Evolutionary conservation across 2,797 vertebrate species (phyloP).

Genomic region (Cheirogaleus major): DNA sequence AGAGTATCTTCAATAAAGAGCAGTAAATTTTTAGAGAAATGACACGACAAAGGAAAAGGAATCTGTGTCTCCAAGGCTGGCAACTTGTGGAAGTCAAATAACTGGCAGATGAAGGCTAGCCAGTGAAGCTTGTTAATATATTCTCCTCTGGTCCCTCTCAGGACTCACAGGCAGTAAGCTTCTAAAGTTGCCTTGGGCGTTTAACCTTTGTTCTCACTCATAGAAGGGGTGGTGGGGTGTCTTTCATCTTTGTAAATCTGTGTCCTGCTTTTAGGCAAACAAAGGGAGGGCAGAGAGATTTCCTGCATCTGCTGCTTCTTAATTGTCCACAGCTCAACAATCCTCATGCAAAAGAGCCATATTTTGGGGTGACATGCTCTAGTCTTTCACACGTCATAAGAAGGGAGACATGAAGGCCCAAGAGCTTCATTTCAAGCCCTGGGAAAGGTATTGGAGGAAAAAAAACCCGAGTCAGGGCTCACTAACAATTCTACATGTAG

Average conservation of each 20-base stretch:
- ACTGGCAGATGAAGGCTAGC: neutral
- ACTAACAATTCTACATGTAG: fast-evolving
- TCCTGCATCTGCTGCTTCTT: neutral
- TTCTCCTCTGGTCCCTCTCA: neutral
- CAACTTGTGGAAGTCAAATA: neutral
- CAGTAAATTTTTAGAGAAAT: neutral
- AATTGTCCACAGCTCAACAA: neutral
- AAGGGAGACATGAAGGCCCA: fast-evolving
- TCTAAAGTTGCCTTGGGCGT: neutral
- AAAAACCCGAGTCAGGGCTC: neutral
- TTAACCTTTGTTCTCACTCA: neutral
- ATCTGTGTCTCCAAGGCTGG: neutral
- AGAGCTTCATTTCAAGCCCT: neutral
- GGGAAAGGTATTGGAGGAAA: neutral
- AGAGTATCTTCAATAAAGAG: neutral
- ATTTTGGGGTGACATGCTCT: neutral
- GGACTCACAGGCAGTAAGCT: neutral
- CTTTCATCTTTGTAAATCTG: neutral
- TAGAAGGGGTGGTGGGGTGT: fast-evolving
- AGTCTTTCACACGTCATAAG: neutral
- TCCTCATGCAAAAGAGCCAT: neutral
- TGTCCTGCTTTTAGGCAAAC: neutral
- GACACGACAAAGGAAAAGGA: too few species aligned
- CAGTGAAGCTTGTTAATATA: neutral
- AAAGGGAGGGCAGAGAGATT: neutral